Evolutionary conservation across 2,888 invertebrate genomes (phyloP).

Genomic region (Apamea sordens): DNA sequence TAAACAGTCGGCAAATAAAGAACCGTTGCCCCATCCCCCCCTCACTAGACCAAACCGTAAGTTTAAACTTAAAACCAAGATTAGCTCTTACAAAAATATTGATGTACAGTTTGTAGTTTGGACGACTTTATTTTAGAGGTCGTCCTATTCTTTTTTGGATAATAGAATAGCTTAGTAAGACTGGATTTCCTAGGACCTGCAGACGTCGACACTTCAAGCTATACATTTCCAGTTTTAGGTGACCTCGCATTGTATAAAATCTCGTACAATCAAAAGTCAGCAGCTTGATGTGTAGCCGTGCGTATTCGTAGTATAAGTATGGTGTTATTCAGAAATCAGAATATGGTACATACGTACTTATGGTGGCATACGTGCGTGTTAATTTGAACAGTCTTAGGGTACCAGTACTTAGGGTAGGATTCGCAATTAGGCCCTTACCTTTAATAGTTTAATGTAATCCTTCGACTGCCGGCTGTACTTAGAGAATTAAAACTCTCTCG

Average conservation of each 20-base stretch:
- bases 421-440: not conserved
- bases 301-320: conserved; percentile 6
- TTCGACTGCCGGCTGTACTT: not conserved
- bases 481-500: not conserved
- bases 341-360: conserved; percentile 16
- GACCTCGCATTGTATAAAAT: not conserved
- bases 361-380: not conserved
- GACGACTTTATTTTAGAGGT: not conserved
- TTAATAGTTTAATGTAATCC: not conserved
- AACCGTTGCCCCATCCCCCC: not conserved
- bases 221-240: not conserved
- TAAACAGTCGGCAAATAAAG: conserved; percentile 19
- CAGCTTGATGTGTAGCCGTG: not conserved
- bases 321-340: conserved; percentile 44
- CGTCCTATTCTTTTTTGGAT: not conserved
- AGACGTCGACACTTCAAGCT: too few species aligned
- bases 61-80: conserved; percentile 6
- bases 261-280: not conserved
- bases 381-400: not conserved
- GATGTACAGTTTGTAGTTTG: not conserved
- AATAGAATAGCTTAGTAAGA: not conserved
- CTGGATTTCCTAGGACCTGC: not conserved
- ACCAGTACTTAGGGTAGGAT: not conserved
- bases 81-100: not conserved
- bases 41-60: conserved; percentile 36